Evolutionary conservation across 2,888 invertebrate species (phyloP).

Genomic region (Cancer borealis): DNA sequence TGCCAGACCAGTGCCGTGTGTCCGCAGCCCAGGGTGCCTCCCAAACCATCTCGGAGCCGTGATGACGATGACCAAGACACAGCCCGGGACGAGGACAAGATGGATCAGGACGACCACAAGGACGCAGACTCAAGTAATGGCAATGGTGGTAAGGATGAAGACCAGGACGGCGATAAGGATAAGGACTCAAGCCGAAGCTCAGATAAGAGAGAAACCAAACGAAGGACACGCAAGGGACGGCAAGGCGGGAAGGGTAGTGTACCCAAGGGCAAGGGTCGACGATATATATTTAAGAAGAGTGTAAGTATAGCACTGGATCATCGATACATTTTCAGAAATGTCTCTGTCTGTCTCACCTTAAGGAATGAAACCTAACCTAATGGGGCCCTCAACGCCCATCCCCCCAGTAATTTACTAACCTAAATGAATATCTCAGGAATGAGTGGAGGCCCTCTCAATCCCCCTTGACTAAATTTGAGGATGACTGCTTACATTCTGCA

Average conservation of each 20-base stretch:
- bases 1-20: slow-evolving; percentile 35
- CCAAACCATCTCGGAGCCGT: not conserved
- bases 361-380: no score
- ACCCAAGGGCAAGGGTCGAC: slow-evolving; percentile 77
- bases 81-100: slow-evolving; percentile 60
- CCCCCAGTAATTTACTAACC: no score
- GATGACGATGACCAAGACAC: slow-evolving; percentile 59
- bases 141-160: slow-evolving; percentile 70
- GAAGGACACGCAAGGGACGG: slow-evolving; percentile 74
- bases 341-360: no score
- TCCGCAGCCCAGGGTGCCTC: not conserved
- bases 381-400: no score
- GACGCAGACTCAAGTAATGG: slow-evolving; percentile 69
- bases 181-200: slow-evolving; percentile 57
- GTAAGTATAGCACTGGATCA: slow-evolving; percentile 66
- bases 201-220: slow-evolving; percentile 71
- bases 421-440: no score
- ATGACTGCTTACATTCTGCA: no score
- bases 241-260: slow-evolving; percentile 74
- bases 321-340: not conserved
- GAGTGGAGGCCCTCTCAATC: no score
- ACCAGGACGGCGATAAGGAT: slow-evolving; percentile 72
- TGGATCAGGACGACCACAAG: slow-evolving; percentile 63
- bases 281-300: slow-evolving; percentile 78
- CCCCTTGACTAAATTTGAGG: no score